Base-by-base conservation (phyloP, 2,888 invertebrate species). In the Pediacus dermestoides region DNA sequence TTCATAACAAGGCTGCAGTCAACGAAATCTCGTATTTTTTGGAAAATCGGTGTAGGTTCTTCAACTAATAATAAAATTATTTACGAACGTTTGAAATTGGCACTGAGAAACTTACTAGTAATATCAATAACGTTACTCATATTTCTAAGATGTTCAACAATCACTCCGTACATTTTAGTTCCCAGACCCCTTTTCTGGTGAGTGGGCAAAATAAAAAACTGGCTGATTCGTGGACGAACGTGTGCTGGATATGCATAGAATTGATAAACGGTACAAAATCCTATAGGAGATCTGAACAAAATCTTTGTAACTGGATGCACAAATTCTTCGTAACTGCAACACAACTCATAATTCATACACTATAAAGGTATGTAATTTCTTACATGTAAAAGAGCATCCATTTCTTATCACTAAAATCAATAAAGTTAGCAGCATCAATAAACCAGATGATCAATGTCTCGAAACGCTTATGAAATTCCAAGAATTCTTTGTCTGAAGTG, bases 391-490 rank as follows among this genome's bases (percentile, higher is more conserved):
- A 90, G 63, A 86, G 89, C 37, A 82, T 78, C 96, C 97, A 99
- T 53, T 85, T 82, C 8, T 86, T 81, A 73, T 99, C 97, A 65
- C 90, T 88, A 2, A 84, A 76, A 68, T 96, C 95, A 52, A 99
- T 90, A 61, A 85, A 94, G 18, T 88, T 89, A 1, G 94, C 95
- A 8, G 91, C 95, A 74, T 99, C 97, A 51, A 99, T 91, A 70
- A 85, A 97, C 88, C 92, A 96, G 41, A 95, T 71, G 6, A 96
- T 76, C 61, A 95, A 90, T 0, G 92, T 89, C 70, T 96, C 93
- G 52, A 96, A 73, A 34, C 88, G 77, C 49, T 82, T 75, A 65
- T 95, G 91, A 64, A 84, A 95, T 2, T 77, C 74, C 14, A 80
- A 65, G 64, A 94, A 95, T 0, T 84, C 82, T 1, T 81, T 78